Evolutionary conservation across 1,140 invertebrate species (phyloP).

Genomic region (Scaptomyza pallida): DNA sequence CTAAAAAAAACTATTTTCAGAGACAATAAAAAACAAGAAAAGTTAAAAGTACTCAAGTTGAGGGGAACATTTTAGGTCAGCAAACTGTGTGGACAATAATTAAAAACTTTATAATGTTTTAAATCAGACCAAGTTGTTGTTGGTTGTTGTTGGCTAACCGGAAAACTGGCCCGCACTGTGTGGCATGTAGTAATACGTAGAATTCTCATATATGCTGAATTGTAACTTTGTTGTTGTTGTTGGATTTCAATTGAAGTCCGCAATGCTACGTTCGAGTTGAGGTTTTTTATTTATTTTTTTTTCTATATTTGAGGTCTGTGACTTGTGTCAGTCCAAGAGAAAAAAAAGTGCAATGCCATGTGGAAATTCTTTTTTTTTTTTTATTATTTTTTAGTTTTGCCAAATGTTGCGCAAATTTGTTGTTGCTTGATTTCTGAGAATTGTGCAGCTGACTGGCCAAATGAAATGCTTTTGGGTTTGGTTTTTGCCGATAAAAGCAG

Average conservation of each 20-base stretch:
- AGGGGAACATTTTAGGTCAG: not conserved
- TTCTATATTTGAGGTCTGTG: constrained; percentile 71
- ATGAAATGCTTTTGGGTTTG: constrained; percentile 34
- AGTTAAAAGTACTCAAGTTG: not conserved
- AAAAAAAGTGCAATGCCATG: constrained; percentile 65
- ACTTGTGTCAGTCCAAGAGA: constrained; percentile 66
- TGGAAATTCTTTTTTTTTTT: constrained; percentile 48
- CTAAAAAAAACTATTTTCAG: not conserved
- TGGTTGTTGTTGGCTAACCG: constrained; percentile 57
- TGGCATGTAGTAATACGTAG: constrained; percentile 51
- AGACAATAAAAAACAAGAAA: not conserved
- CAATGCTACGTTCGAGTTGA: not conserved
- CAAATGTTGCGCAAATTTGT: constrained; percentile 74
- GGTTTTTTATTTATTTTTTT: not conserved
- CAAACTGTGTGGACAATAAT: constrained; percentile 12
- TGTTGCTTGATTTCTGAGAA: constrained; percentile 51
- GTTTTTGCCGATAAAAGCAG: constrained; percentile 46
- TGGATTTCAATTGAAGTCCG: constrained; percentile 68
- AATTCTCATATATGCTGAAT: constrained; percentile 53
- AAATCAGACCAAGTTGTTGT: constrained; percentile 25
- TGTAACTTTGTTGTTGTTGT: constrained; percentile 29
- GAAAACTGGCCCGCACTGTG: constrained; percentile 62
- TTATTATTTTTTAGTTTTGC: constrained; percentile 34
- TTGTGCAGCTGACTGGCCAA: constrained; percentile 49
- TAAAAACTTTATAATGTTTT: constrained; percentile 73